A percentile compares a stretch with the other conserved stretches of the same genome.
These are phyloP conservation scores for Gymnocheta viridis DNA, from an alignment of 2,888 invertebrate genomes.

Conservation along the genomic window DNA sequence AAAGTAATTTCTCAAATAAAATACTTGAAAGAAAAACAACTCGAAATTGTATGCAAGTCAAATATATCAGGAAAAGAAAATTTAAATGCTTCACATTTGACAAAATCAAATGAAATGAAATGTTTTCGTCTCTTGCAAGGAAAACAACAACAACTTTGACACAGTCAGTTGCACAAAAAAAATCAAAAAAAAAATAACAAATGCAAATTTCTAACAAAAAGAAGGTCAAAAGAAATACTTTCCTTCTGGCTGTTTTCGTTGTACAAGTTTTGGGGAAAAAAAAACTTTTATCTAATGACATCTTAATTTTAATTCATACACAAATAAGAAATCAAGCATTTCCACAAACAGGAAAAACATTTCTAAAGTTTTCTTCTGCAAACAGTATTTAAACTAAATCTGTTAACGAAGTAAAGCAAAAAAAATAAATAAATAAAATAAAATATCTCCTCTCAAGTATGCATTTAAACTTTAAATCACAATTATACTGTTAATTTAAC, in stretches of 20 bases:
- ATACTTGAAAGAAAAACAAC: slow-evolving; percentile 58
- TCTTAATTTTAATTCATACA: slow-evolving; percentile 35
- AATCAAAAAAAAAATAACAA: neutral
- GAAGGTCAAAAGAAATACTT: slow-evolving; percentile 33
- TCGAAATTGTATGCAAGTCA: slow-evolving; percentile 62
- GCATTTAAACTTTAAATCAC: slow-evolving; percentile 16
- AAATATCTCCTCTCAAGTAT: neutral
- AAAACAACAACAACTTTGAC: neutral
- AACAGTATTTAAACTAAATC: slow-evolving; percentile 11
- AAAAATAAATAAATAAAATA: neutral
- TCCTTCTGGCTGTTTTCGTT: slow-evolving; percentile 1
- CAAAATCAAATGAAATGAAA: slow-evolving; percentile 59
- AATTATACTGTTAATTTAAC: slow-evolving; percentile 18
- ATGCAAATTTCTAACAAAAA: slow-evolving; percentile 39
- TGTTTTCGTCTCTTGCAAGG: neutral
- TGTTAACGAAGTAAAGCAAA: neutral
- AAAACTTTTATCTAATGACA: slow-evolving; percentile 39
- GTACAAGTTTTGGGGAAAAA: neutral
- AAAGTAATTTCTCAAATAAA: slow-evolving; percentile 66
- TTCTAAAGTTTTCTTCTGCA: neutral
- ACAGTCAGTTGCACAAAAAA: slow-evolving; percentile 6
- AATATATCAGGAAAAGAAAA: slow-evolving; percentile 55
- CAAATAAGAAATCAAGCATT: slow-evolving; percentile 38
- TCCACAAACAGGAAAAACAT: neutral
- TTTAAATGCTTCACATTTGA: slow-evolving; percentile 62